Conservation (phyloP, 2,888 invertebrate species). For the Sipunculus nudus region DNA sequence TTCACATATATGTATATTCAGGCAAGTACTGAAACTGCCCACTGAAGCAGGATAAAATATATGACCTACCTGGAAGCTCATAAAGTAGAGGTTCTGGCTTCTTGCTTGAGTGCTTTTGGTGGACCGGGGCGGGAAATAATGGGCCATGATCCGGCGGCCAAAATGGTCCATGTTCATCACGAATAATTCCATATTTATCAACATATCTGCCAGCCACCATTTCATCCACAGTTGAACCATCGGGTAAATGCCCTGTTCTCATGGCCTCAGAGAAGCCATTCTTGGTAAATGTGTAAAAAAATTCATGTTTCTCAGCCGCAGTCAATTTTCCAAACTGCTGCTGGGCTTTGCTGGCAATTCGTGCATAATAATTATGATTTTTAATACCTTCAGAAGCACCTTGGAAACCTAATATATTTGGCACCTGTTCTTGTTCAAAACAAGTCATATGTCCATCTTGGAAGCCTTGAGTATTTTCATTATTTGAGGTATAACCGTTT, state of each 20-base stretch:
- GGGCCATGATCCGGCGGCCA: constrained; percentile 63
- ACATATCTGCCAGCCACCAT: constrained; percentile 48
- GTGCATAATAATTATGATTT: constrained; percentile 14
- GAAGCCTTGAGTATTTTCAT: too few relatives aligned
- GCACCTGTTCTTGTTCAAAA: constrained; percentile 54
- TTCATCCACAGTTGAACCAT: constrained; percentile 47
- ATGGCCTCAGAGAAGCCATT: constrained; percentile 54
- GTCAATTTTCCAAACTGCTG: constrained; percentile 29
- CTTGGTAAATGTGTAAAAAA: constrained; percentile 49
- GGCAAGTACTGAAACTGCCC: too few relatives aligned
- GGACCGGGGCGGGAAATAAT: constrained; percentile 55
- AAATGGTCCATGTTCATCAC: constrained; percentile 61
- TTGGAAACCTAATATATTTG: constrained; percentile 50
- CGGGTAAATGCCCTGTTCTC: constrained; percentile 51
- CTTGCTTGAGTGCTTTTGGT: constrained; percentile 40
- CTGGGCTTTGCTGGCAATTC: constrained; percentile 16
- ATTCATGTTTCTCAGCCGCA: constrained; percentile 27
- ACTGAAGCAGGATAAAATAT: too few relatives aligned
- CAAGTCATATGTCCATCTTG: constrained; percentile 45
- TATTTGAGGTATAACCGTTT: too few relatives aligned
- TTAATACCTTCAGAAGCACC: constrained; percentile 51
- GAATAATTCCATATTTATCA: constrained; percentile 58
- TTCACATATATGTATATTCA: too few relatives aligned
- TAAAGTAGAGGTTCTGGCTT: constrained; percentile 52
- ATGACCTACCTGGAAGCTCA: too few relatives aligned